phyloP scores from a whole-genome alignment of 2,113 vertebrate species.

The Pyrgilauda ruficollis region DNA sequence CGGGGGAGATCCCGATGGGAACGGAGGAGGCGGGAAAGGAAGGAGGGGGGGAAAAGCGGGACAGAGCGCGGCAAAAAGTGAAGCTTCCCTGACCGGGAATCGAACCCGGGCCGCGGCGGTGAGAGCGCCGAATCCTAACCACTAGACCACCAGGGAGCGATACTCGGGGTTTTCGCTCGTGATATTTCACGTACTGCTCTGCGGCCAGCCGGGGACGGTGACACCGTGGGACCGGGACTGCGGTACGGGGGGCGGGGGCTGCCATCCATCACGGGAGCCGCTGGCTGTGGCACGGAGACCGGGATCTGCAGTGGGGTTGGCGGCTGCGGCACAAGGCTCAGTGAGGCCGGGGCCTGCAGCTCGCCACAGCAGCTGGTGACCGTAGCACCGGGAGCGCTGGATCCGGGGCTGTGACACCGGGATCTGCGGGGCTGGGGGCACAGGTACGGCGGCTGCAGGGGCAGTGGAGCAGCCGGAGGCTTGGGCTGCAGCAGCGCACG shows the following conservation, averaged over 20 bases:
- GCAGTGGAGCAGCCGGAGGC: not conserved
- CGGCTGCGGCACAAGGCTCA: not conserved
- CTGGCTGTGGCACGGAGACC: not conserved
- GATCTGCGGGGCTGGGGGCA: not conserved
- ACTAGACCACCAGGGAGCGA: slow-evolving; percentile 78
- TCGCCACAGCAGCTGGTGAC: not conserved
- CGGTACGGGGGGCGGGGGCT: not conserved
- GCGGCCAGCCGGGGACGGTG: fast-evolving
- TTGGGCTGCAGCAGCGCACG: not conserved
- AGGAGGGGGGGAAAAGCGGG: not conserved
- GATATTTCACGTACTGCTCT: fast-evolving
- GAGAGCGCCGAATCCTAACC: slow-evolving; percentile 86
- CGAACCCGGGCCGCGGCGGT: slow-evolving; percentile 83
- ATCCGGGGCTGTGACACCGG: not conserved
- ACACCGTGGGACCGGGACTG: fast-evolving
- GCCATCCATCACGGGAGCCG: not conserved
- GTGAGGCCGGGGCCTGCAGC: not conserved
- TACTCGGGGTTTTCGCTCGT: fast-evolving
- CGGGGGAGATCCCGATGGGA: not conserved
- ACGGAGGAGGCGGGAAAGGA: too few species aligned
- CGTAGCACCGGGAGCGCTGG: not conserved
- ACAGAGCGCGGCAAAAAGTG: fast-evolving
- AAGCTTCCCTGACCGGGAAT: slow-evolving; percentile 76
- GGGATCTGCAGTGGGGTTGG: not conserved
- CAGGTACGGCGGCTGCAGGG: not conserved